A percentile compares a stretch with the other conserved stretches of the same genome.
Evolutionary conservation across 1,140 invertebrate species (phyloP).

Genomic region (Anastrepha ludens): DNA sequence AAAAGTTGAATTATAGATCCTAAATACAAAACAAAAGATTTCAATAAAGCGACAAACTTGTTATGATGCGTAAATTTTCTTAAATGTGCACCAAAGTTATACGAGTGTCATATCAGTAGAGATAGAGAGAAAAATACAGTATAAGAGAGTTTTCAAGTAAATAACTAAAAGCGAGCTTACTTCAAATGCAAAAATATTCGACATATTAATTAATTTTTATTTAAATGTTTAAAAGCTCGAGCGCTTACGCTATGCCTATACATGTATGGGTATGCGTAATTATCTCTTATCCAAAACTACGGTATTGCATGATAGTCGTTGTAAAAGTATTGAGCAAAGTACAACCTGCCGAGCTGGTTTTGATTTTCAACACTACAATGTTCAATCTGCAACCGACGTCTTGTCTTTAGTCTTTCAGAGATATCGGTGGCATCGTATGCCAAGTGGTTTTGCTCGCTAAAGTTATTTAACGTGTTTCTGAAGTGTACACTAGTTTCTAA

Average conservation of each 20-base stretch:
- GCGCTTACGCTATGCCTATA: background rate
- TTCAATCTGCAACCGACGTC: constrained; percentile 42
- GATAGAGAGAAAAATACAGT: background rate
- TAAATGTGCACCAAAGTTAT: background rate
- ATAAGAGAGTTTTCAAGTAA: background rate
- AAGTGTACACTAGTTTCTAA: background rate
- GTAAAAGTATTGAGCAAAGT: constrained; percentile 43
- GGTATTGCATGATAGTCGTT: background rate
- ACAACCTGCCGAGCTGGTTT: constrained; percentile 46
- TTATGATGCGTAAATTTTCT: background rate
- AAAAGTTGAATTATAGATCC: background rate
- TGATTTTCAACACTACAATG: constrained; percentile 32
- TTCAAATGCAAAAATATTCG: background rate
- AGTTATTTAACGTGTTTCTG: background rate
- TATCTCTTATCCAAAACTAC: constrained; percentile 31
- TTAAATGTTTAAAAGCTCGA: background rate
- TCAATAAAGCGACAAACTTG: constrained; percentile 42
- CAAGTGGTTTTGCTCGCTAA: constrained; percentile 33
- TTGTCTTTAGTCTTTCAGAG: constrained; percentile 43
- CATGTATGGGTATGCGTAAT: background rate
- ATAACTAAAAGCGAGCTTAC: background rate
- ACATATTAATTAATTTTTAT: background rate
- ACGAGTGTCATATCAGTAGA: no score
- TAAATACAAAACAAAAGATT: constrained; percentile 25
- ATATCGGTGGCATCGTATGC: constrained; percentile 43